Evolutionary conservation across 2,888 invertebrate species (phyloP).

Genomic region (Scaptomyza caliginosa): DNA sequence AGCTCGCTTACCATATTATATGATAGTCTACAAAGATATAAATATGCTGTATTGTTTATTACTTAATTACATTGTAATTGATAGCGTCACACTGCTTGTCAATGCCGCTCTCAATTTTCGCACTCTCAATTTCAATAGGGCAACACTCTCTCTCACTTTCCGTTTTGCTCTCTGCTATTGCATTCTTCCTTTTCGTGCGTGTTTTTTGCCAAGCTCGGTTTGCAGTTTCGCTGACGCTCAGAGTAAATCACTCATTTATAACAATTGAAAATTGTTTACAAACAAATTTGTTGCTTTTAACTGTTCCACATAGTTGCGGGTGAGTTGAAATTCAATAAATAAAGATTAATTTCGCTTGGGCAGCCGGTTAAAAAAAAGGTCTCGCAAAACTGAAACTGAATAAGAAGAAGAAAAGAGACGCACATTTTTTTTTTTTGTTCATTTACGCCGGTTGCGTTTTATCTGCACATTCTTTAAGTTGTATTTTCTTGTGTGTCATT

Average conservation of each 20-base stretch:
- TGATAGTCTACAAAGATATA: neutral
- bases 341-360: neutral
- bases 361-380: conserved; percentile 2
- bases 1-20: neutral
- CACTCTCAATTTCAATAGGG: conserved; percentile 7
- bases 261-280: conserved; percentile 4
- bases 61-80: neutral
- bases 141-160: conserved; percentile 26
- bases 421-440: neutral
- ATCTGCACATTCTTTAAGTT: conserved; percentile 11
- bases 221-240: neutral
- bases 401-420: conserved; percentile 12
- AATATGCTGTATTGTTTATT: neutral
- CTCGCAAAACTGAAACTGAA: conserved; percentile 18
- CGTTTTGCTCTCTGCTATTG: neutral
- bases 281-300: neutral
- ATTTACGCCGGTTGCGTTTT: neutral
- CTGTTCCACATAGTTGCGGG: conserved; percentile 2
- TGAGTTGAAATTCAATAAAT: conserved; percentile 17
- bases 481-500: conserved; percentile 18
- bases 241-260: conserved; percentile 8
- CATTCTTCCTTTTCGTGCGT: conserved; percentile 9
- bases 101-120: neutral
- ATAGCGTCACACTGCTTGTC: conserved; percentile 28
- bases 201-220: neutral